These are phyloP conservation scores for Ceratina calcarata DNA, from an alignment of 1,140 invertebrate species.

Conservation along the genomic window DNA sequence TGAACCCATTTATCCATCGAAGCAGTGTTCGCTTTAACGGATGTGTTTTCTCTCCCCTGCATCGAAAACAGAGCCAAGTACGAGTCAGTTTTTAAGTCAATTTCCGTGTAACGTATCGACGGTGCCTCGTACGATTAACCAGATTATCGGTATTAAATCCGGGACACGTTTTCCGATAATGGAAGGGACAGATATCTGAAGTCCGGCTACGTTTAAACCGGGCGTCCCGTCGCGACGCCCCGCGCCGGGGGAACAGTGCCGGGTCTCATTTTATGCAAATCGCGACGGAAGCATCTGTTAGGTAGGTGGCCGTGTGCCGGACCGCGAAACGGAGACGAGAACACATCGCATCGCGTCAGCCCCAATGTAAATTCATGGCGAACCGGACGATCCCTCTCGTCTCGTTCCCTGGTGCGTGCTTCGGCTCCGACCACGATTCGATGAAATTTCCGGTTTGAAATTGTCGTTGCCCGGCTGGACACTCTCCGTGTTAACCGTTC, in stretches of 20 bases:
- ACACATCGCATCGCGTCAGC: constrained; percentile 12
- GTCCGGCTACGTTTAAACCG: constrained; percentile 5
- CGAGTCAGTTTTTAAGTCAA: constrained; percentile 11
- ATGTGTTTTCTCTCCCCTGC: not conserved
- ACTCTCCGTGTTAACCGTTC: not conserved
- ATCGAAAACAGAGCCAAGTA: not conserved
- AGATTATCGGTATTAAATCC: constrained; percentile 42
- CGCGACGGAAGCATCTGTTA: constrained; percentile 56
- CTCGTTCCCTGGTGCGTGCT: constrained; percentile 6
- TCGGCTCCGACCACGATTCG: not conserved
- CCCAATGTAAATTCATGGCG: constrained; percentile 62
- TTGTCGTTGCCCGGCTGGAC: constrained; percentile 7
- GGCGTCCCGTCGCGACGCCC: not conserved
- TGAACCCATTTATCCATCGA: no score
- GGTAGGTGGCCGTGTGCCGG: constrained; percentile 19
- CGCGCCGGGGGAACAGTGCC: constrained; percentile 11
- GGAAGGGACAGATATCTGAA: constrained; percentile 33
- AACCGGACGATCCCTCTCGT: constrained; percentile 5
- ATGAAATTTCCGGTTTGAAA: constrained; percentile 6
- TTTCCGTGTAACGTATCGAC: constrained; percentile 25
- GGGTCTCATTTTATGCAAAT: constrained; percentile 67
- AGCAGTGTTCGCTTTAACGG: not conserved
- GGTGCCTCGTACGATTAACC: constrained; percentile 21
- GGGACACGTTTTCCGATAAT: constrained; percentile 51
- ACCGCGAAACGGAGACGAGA: constrained; percentile 45